Evolutionary conservation across 2,888 invertebrate genomes (phyloP), one percentile per base, ranked within the genome.

Genomic region (Amphimallon solstitiale): DNA sequence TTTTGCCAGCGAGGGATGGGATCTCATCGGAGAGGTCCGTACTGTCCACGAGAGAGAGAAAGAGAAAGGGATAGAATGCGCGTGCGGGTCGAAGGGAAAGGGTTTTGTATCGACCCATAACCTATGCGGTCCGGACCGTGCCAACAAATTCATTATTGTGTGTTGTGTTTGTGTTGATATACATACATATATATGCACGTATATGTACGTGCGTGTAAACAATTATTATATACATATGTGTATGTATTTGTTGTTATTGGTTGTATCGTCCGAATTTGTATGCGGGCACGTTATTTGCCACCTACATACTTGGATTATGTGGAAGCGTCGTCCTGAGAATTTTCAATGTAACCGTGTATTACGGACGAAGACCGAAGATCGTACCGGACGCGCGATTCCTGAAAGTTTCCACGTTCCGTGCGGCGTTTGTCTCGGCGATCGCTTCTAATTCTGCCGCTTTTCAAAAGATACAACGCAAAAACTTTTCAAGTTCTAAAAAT

Each of bases 71-170:
- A 62, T 52, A 62, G 66, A 67, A 64, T 69, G 71, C 63, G 71
- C 71, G 71, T 48, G 56, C 59, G 61, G 63, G 66, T 46, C 61
- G 46, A 48, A 48, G 70, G 68, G 66, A 63, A 66, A 68, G 69
- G 70, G 69, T 64, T 68, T 66, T 63, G 67, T 77, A 77, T 77
- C 77, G 77, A 78, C 76, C 76, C 72, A 70, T 71, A 60, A 71
- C 75, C 77, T 77, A 77, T 77, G 78, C 75, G 78, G 78, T 78
- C 78, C 76, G 78, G 79, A 78, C 77, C 78, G 77, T 74, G 76
- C 76, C 74, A 76, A 75, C 75, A 75, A 75, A 76, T 76, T 76
- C 74, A 75, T 76, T 75, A 75, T 75, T 75, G 73, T 73, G 75
- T 78, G 72, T 73, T 67, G 68, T 70, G 29, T 29, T 69, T 72